phyloP scores from a whole-genome alignment of 2,888 invertebrate species.

The Galeruca laticollis region DNA sequence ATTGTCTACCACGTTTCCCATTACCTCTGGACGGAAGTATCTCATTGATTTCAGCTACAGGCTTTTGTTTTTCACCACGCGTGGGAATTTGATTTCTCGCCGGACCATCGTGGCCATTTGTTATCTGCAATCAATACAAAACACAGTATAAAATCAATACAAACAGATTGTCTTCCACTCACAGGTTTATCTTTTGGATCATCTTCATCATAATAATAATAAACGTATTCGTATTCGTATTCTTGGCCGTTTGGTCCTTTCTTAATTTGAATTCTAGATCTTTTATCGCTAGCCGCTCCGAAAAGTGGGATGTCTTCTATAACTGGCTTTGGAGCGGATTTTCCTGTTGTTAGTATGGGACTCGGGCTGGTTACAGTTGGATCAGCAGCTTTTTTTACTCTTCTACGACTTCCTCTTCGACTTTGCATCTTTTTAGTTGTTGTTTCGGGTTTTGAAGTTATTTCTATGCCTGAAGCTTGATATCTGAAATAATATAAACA shows the following conservation, averaged over 20 bases:
- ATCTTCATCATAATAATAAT: conserved; percentile 89
- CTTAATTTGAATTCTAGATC: conserved; percentile 84
- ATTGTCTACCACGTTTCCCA: conserved; percentile 56
- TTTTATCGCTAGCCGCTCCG: conserved; percentile 77
- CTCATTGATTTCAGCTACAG: conserved; percentile 77
- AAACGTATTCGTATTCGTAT: conserved; percentile 92
- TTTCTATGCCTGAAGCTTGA: conserved; percentile 57
- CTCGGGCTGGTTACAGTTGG: conserved; percentile 70
- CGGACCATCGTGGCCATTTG: conserved; percentile 74
- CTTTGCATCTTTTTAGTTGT: conserved; percentile 39
- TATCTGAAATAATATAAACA: conserved; percentile 54
- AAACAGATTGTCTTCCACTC: conserved; percentile 12
- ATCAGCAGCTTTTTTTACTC: conserved; percentile 55
- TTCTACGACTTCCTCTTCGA: conserved; percentile 52
- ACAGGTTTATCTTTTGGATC: conserved; percentile 62
- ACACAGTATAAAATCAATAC: conserved; percentile 1
- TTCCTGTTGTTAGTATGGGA: conserved; percentile 70
- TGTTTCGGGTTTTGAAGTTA: conserved; percentile 42
- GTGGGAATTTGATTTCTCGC: conserved; percentile 67
- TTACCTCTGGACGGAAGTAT: conserved; percentile 68
- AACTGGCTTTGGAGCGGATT: conserved; percentile 53
- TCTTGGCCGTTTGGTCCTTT: conserved; percentile 92
- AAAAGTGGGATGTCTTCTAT: conserved; percentile 54
- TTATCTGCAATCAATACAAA: conserved; percentile 43
- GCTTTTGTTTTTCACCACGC: conserved; percentile 53